Evolutionary conservation across 2,797 vertebrate genomes (phyloP).

Genomic region (Falco cherrug): DNA sequence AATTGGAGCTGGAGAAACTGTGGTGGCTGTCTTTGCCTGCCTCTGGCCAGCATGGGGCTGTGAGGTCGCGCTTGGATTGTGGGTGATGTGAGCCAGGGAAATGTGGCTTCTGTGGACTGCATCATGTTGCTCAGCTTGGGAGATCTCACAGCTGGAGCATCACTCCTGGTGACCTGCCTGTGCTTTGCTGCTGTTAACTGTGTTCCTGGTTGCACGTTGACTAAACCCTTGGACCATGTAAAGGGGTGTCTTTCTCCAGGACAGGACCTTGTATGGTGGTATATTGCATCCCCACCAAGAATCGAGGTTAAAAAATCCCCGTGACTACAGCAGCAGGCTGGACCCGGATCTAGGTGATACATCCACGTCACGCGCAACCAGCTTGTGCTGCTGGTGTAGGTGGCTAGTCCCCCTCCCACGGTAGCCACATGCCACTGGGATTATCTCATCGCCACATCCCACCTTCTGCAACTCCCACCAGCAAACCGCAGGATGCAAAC

Average conservation of each 20-base stretch:
- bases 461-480: not conserved
- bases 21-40: not conserved
- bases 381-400: not conserved
- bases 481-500: not conserved
- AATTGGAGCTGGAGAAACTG: not conserved
- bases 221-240: not conserved
- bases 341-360: not conserved
- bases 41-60: not conserved
- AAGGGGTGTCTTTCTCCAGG: not conserved
- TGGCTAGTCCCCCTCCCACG: not conserved
- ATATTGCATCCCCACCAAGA: not conserved
- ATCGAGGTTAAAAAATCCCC: slow-evolving; percentile 13
- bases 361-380: not conserved
- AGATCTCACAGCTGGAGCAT: slow-evolving; percentile 24
- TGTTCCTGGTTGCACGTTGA: not conserved
- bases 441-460: not conserved
- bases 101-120: not conserved
- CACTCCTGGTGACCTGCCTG: not conserved
- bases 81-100: not conserved
- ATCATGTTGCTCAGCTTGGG: not conserved
- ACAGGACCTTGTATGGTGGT: not conserved
- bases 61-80: not conserved
- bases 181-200: not conserved
- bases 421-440: not conserved
- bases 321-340: not conserved